These are phyloP conservation scores for Diarsia mendica DNA, from an alignment of 2,888 invertebrate genomes.

Conservation along the genomic window DNA sequence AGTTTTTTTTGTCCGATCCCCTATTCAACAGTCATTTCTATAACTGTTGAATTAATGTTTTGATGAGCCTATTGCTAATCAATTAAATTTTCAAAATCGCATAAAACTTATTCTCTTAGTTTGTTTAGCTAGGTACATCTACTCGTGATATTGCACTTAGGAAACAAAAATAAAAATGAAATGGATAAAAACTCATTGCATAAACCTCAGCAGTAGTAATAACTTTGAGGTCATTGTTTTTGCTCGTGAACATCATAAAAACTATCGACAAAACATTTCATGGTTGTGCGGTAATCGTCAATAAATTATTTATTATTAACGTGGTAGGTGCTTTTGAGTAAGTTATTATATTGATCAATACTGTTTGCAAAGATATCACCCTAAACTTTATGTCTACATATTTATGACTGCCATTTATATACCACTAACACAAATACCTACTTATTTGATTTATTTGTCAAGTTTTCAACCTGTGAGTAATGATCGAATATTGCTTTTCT, in stretches of 20 bases:
- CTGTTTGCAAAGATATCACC: not conserved
- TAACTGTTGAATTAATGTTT: no score
- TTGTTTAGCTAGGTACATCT: not conserved
- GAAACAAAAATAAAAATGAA: constrained; percentile 14
- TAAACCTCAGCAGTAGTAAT: constrained; percentile 18
- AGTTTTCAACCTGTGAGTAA: not conserved
- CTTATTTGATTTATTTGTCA: not conserved
- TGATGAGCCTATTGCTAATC: not conserved
- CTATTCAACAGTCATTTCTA: no score
- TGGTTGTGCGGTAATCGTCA: constrained; percentile 43
- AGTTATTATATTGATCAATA: constrained; percentile 24
- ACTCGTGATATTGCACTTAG: constrained; percentile 14
- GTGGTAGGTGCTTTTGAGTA: constrained; percentile 23
- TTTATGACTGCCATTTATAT: not conserved
- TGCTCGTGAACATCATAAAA: constrained; percentile 33
- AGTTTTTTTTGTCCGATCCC: no score
- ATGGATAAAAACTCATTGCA: constrained; percentile 25
- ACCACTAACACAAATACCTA: not conserved
- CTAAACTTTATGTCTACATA: not conserved
- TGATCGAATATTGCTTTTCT: not conserved
- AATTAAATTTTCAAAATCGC: not conserved
- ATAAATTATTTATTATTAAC: constrained; percentile 43
- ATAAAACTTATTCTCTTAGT: not conserved
- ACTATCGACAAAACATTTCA: constrained; percentile 56
- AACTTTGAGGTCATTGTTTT: constrained; percentile 47